phyloP scores from a whole-genome alignment of 1,140 invertebrate species.

The Conus ventricosus region DNA sequence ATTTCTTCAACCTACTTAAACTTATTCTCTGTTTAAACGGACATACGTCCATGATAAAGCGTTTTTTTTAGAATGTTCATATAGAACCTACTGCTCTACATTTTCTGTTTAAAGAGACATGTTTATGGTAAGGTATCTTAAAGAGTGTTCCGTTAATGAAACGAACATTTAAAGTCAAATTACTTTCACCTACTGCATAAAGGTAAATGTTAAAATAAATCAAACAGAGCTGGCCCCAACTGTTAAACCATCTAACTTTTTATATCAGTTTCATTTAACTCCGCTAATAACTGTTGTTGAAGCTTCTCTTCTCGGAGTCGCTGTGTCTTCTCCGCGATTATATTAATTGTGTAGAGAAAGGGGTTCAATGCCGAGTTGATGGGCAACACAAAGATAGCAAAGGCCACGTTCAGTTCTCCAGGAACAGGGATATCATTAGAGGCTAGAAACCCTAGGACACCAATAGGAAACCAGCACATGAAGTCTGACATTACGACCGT shows the following conservation, averaged over 20 bases:
- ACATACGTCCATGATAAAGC: too few relatives aligned
- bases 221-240: too few relatives aligned
- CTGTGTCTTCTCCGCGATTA: not conserved
- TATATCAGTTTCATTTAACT: not conserved
- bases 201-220: too few relatives aligned
- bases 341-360: slow-evolving; percentile 50
- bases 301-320: not conserved
- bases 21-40: too few relatives aligned
- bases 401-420: slow-evolving; percentile 50
- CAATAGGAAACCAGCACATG: slow-evolving; percentile 36
- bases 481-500: slow-evolving; percentile 42
- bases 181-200: not conserved
- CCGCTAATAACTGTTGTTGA: not conserved
- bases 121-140: too few relatives aligned
- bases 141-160: too few relatives aligned
- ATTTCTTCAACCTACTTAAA: too few relatives aligned
- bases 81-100: too few relatives aligned
- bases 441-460: slow-evolving; percentile 38
- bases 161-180: too few relatives aligned
- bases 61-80: too few relatives aligned
- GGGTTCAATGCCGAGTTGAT: slow-evolving; percentile 56
- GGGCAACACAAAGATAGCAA: slow-evolving; percentile 51
- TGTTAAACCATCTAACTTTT: too few relatives aligned
- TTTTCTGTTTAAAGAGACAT: too few relatives aligned
- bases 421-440: slow-evolving; percentile 29